A percentile compares a stretch with the other conserved stretches of the same genome.
phyloP scores from a whole-genome alignment of 2,888 invertebrate species.

The Lasius fuliginosus region DNA sequence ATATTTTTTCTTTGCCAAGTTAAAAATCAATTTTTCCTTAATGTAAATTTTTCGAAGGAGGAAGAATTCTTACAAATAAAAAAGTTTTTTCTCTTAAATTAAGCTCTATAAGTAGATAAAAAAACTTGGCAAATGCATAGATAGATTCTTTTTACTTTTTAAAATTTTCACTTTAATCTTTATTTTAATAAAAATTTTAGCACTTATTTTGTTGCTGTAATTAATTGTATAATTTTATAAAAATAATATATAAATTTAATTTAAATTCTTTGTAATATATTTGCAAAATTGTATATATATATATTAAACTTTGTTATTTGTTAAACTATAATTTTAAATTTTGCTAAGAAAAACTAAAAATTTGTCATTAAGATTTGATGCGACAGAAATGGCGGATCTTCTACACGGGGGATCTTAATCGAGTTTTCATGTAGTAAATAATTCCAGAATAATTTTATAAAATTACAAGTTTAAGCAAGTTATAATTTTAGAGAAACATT shows the following conservation, averaged over 20 bases:
- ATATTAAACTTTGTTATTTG: neutral
- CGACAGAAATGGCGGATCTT: conserved; percentile 3
- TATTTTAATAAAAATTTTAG: conserved; percentile 8
- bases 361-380: conserved; percentile 35
- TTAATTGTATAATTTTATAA: no score
- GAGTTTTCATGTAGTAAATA: conserved; percentile 25
- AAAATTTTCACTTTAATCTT: neutral
- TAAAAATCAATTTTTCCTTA: neutral
- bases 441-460: conserved; percentile 32
- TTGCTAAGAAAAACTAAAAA: neutral
- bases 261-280: no score
- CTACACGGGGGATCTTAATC: conserved; percentile 22
- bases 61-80: neutral
- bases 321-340: conserved; percentile 7
- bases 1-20: neutral
- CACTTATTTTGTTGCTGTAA: neutral
- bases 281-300: no score
- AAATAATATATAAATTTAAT: no score
- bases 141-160: neutral
- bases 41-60: neutral
- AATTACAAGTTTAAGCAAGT: conserved; percentile 19
- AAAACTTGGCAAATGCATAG: neutral
- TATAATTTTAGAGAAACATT: conserved; percentile 18
- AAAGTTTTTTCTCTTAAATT: neutral
- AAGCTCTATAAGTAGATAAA: neutral